phyloP scores from a whole-genome alignment of 2,797 vertebrate species.

The Staurois parvus region DNA sequence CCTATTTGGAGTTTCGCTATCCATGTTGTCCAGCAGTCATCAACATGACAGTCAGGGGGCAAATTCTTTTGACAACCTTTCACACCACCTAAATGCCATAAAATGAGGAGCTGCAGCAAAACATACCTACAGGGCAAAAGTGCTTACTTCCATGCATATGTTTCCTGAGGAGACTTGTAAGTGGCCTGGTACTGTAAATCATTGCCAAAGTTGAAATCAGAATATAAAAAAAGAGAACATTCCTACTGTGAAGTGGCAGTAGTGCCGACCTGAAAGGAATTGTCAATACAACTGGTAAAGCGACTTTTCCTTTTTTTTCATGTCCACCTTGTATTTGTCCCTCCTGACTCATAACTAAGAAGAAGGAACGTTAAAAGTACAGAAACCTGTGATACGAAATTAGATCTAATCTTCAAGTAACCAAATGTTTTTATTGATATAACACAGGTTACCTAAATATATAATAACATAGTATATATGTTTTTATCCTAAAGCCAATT shows the following conservation, averaged over 20 bases:
- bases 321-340: too few relatives aligned
- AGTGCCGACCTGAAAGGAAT: too few relatives aligned
- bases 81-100: background rate
- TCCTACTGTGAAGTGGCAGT: background rate
- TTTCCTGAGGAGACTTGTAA: background rate
- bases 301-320: too few relatives aligned
- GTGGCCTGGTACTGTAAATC: background rate
- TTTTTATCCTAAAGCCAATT: too few relatives aligned
- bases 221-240: background rate
- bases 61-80: conserved; percentile 19
- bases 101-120: background rate
- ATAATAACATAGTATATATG: too few relatives aligned
- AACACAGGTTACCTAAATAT: too few relatives aligned
- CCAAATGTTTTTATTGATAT: too few relatives aligned
- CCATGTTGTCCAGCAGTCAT: background rate
- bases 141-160: background rate
- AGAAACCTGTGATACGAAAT: too few relatives aligned
- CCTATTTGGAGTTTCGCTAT: background rate
- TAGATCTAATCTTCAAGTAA: too few relatives aligned
- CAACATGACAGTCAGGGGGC: background rate
- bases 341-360: too few relatives aligned
- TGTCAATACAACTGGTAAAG: too few relatives aligned
- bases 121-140: background rate
- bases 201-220: background rate
- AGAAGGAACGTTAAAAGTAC: too few relatives aligned